Conservation (phyloP, 2,888 invertebrate genomes). For the Caenorhabditis sp. region DNA sequence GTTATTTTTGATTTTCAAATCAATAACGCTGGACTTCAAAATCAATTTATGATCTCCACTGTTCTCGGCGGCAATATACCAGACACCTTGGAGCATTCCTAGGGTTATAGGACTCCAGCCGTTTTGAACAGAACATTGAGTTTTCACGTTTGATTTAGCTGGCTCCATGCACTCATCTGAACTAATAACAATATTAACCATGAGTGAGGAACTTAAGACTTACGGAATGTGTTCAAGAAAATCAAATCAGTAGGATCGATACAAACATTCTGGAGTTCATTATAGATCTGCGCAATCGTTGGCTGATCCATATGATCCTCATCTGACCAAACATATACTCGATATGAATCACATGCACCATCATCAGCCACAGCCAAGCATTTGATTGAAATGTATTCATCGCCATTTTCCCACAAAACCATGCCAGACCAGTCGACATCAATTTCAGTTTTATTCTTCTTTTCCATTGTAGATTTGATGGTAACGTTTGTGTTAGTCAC, state of each 20-base stretch:
- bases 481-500: slow-evolving; percentile 19
- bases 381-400: slow-evolving; percentile 57
- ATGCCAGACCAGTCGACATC: slow-evolving; percentile 50
- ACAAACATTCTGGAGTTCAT: slow-evolving; percentile 54
- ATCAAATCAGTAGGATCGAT: slow-evolving; percentile 61
- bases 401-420: slow-evolving; percentile 59
- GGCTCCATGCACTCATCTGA: slow-evolving; percentile 48
- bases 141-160: slow-evolving; percentile 20
- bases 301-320: slow-evolving; percentile 64
- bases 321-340: slow-evolving; percentile 62
- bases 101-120: slow-evolving; percentile 46
- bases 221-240: slow-evolving; percentile 61
- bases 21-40: slow-evolving; percentile 53
- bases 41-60: slow-evolving; percentile 56
- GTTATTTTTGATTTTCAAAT: slow-evolving; percentile 38
- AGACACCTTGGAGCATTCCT: slow-evolving; percentile 50
- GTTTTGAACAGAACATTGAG: slow-evolving; percentile 25
- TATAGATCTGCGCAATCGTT: slow-evolving; percentile 55
- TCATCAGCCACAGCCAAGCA: slow-evolving; percentile 54
- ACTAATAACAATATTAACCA: too few relatives aligned
- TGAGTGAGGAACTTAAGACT: too few relatives aligned
- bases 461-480: slow-evolving; percentile 40
- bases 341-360: slow-evolving; percentile 53
- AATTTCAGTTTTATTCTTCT: slow-evolving; percentile 32
- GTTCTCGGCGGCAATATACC: slow-evolving; percentile 56